phyloP scores from a whole-genome alignment of 2,113 vertebrate genomes.

The Poeciliopsis prolifica region DNA sequence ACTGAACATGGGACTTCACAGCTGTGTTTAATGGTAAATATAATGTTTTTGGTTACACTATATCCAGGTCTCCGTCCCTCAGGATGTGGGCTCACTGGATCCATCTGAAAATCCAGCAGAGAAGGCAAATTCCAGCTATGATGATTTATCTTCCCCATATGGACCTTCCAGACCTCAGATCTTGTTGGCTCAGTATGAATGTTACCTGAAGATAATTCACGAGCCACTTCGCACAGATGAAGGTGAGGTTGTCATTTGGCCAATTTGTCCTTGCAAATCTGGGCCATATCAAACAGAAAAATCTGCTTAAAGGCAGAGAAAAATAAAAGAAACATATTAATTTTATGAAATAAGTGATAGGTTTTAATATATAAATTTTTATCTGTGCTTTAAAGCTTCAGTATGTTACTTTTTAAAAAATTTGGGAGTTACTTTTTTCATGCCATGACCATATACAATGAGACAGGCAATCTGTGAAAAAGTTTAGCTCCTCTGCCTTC shows the following conservation, averaged over 20 bases:
- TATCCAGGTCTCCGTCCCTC: constrained; percentile 57
- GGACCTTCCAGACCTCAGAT: constrained; percentile 61
- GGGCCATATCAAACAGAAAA: not conserved
- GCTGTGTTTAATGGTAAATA: not conserved
- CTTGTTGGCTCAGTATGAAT: constrained; percentile 82
- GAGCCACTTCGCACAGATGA: constrained; percentile 64
- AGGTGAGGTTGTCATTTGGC: constrained; percentile 53
- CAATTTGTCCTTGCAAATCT: not conserved
- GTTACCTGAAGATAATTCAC: constrained; percentile 80
- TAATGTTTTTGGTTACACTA: not conserved
- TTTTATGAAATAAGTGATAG: not conserved
- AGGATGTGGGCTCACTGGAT: constrained; percentile 42
- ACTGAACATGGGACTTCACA: not conserved
- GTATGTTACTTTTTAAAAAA: too few relatives aligned
- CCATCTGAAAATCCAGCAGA: not conserved
- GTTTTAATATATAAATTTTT: not conserved
- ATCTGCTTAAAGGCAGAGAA: not conserved
- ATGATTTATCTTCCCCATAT: constrained; percentile 14
- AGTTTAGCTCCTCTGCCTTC: too few relatives aligned
- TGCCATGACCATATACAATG: too few relatives aligned
- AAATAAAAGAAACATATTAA: too few relatives aligned
- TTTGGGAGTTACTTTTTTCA: too few relatives aligned
- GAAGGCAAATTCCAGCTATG: constrained; percentile 24
- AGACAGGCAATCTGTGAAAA: too few relatives aligned
- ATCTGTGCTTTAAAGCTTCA: not conserved